phyloP scores from a whole-genome alignment of 2,113 vertebrate species.

The Craseonycteris thonglongyai region DNA sequence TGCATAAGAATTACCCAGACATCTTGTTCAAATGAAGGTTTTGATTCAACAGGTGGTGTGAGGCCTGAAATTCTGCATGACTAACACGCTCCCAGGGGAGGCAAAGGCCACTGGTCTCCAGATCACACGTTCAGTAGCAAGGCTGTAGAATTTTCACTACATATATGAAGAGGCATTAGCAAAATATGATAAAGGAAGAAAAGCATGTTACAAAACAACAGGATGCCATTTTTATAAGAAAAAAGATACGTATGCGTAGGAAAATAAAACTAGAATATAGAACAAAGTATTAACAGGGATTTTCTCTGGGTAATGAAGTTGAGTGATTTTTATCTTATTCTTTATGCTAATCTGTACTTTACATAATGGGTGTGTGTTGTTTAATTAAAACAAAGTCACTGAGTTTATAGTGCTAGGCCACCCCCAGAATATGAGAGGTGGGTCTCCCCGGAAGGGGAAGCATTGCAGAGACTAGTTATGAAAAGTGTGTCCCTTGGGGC shows the following conservation, averaged over 20 bases:
- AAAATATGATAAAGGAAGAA: not conserved
- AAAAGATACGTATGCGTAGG: not conserved
- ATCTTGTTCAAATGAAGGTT: not conserved
- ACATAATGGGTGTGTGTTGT: not conserved
- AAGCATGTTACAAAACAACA: not conserved
- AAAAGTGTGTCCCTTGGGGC: not conserved
- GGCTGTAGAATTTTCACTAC: not conserved
- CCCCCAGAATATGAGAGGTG: not conserved
- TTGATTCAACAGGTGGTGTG: not conserved
- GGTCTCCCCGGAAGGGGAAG: not conserved
- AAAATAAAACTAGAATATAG: not conserved
- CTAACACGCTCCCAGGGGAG: not conserved
- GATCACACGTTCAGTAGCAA: not conserved
- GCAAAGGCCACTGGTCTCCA: accelerated
- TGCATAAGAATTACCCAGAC: not conserved
- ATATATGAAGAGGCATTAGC: not conserved
- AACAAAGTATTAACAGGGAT: not conserved
- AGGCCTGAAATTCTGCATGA: not conserved
- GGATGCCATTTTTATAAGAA: not conserved
- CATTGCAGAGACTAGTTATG: not conserved
- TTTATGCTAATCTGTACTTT: not conserved
- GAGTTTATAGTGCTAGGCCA: not conserved
- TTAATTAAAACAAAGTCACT: not conserved
- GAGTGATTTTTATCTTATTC: not conserved
- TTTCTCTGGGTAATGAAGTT: not conserved